Percentiles rank a stretch among this genome's conserved stretches.
phyloP scores from a whole-genome alignment of 2,888 invertebrate species.

The Athripsodes cinereus region DNA sequence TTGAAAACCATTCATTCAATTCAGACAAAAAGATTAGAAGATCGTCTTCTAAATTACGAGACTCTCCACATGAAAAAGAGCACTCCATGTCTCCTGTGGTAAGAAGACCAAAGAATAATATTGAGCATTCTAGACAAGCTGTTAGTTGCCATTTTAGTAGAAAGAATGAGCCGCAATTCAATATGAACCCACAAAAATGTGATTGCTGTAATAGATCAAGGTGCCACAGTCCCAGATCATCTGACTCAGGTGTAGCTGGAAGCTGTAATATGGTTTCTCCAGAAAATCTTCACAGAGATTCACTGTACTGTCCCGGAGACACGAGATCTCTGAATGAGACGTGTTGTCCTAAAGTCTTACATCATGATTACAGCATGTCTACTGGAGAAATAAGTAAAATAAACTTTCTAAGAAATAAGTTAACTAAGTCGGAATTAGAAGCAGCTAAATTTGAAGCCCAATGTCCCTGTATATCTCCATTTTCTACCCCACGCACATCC shows the following conservation, averaged over 20 bases:
- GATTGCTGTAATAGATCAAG: conserved; percentile 57
- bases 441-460: conserved; percentile 60
- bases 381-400: conserved; percentile 26
- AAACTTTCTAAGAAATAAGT: conserved; percentile 31
- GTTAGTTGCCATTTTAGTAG: conserved; percentile 21
- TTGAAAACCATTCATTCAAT: conserved; percentile 51
- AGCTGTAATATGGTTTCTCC: conserved; percentile 71
- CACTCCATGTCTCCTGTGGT: conserved; percentile 12
- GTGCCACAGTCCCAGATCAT: conserved; percentile 66
- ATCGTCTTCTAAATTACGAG: conserved; percentile 45
- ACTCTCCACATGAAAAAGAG: conserved; percentile 26
- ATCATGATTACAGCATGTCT: conserved; percentile 32
- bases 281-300: conserved; percentile 46
- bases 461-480: conserved; percentile 67
- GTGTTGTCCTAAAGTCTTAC: conserved; percentile 14
- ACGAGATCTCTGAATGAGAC: conserved; percentile 29
- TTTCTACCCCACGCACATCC: conserved; percentile 65
- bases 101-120: conserved; percentile 9
- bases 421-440: conserved; percentile 53
- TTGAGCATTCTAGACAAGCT: conserved; percentile 19
- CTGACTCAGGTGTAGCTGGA: conserved; percentile 82
- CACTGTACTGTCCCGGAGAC: conserved; percentile 36
- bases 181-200: conserved; percentile 33
- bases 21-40: conserved; percentile 53
- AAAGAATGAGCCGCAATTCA: not conserved